Evolutionary conservation across 2,113 vertebrate species (phyloP).

Genomic region (Tachysurus vachellii): DNA sequence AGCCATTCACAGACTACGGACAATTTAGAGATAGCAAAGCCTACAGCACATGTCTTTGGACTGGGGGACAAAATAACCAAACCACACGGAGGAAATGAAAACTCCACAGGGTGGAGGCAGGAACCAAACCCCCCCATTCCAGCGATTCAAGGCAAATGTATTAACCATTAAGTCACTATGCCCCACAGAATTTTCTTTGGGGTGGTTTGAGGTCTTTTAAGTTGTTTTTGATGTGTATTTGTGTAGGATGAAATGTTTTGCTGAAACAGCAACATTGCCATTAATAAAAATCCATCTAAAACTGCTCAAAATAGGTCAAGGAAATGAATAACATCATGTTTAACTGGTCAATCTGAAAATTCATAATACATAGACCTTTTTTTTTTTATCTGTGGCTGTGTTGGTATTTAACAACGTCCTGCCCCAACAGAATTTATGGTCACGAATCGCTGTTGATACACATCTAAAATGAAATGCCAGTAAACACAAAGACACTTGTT

Average conservation of each 20-base stretch:
- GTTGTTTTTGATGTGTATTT: not conserved
- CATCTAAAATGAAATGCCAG: not conserved
- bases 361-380: not conserved
- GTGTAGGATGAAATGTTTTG: not conserved
- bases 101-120: too few species aligned
- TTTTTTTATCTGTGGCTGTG: not conserved
- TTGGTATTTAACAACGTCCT: not conserved
- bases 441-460: not conserved
- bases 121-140: too few species aligned
- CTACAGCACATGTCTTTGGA: too few species aligned
- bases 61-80: too few species aligned
- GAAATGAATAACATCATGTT: not conserved
- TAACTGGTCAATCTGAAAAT: not conserved
- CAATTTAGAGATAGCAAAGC: too few species aligned
- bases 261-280: not conserved
- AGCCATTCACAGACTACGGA: too few species aligned
- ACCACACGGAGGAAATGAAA: too few species aligned
- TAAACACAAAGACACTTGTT: not conserved
- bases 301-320: not conserved
- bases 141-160: too few species aligned
- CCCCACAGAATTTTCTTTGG: not conserved
- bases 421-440: not conserved
- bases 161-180: too few species aligned
- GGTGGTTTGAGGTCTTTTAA: not conserved
- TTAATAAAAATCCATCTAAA: not conserved